Evolutionary conservation across 2,888 invertebrate genomes (phyloP), one percentile per base, ranked within the genome.

Genomic region (Erebia epiphron): DNA sequence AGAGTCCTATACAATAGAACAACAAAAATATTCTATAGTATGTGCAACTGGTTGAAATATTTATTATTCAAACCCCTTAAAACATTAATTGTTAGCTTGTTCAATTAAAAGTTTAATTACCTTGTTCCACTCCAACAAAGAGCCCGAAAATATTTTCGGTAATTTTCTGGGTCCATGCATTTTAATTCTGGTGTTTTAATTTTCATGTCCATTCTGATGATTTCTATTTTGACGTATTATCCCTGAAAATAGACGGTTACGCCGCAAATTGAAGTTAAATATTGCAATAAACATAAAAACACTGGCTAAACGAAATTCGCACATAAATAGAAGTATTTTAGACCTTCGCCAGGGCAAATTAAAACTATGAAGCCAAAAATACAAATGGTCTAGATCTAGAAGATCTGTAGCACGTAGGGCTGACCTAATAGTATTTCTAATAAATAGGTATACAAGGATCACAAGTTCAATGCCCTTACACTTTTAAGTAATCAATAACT

Each of bases 81-180:
- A 35, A 35, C 7, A 35, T 35, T 7, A 35, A 35, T 35, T 7
- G 35, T 35, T 35, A 35, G 35, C 7, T 35, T 7, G 35, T 46
- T 46, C 13, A 13, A 46, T 13, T 11, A 46, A 3, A 13, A 13
- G 4, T 11, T 10, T 46, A 46, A 75, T 79, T 80, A 91, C 91
- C 89, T 87, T 43, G 85, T 84, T 4, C 89, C 87, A 78, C 86
- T 90, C 93, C 92, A 93, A 76, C 91, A 92, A 57, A 93, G 77
- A 18, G 87, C 82, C 10, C 88, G 82, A 75, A 92, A 93, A 75
- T 84, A 89, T 72, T 89, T 89, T 64, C 84, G 81, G 73, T 92
- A 92, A 73, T 91, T 90, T 46, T 91, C 91, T n/a, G 91, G 89
- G 70, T 91, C 91, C 91, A 93, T 85, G 72, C 89, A 92, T 82